Conservation (phyloP, 2,888 invertebrate genomes). For the Dynastes maya region DNA sequence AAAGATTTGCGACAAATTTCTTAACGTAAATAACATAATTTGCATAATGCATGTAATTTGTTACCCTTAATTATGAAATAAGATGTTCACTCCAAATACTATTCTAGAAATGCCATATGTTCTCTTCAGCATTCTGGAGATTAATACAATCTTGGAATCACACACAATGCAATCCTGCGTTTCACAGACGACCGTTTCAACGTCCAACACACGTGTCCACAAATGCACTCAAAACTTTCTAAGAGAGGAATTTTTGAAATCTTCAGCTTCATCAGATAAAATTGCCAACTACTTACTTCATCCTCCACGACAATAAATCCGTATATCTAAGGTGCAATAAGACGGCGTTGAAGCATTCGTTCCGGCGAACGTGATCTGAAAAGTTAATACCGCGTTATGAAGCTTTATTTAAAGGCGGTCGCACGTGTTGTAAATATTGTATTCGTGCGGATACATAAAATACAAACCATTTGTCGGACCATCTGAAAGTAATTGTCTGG, state of each 20-base stretch:
- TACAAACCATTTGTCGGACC: background rate
- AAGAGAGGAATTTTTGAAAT: background rate
- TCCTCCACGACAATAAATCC: background rate
- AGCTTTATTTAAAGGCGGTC: conserved; percentile 9
- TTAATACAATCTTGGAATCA: too few species aligned
- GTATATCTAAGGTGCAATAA: conserved; percentile 6
- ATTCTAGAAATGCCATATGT: background rate
- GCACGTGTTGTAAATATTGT: background rate
- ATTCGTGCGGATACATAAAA: background rate
- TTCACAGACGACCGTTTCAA: too few species aligned
- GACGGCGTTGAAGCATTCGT: background rate
- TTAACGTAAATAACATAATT: too few species aligned
- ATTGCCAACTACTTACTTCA: background rate
- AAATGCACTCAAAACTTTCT: too few species aligned
- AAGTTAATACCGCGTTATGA: conserved; percentile 7
- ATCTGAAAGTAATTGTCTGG: background rate
- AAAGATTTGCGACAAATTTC: too few species aligned
- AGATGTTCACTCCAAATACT: background rate
- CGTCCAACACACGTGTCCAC: background rate
- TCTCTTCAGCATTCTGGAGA: too few species aligned
- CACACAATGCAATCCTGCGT: too few species aligned
- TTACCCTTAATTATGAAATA: too few species aligned
- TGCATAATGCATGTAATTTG: too few species aligned
- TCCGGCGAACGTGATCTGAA: conserved; percentile 22
- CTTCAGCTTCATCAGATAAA: background rate